Evolutionary conservation across 1,140 invertebrate genomes (phyloP), one percentile per base, ranked within the genome.

Genomic region (Whitmania pigra): DNA sequence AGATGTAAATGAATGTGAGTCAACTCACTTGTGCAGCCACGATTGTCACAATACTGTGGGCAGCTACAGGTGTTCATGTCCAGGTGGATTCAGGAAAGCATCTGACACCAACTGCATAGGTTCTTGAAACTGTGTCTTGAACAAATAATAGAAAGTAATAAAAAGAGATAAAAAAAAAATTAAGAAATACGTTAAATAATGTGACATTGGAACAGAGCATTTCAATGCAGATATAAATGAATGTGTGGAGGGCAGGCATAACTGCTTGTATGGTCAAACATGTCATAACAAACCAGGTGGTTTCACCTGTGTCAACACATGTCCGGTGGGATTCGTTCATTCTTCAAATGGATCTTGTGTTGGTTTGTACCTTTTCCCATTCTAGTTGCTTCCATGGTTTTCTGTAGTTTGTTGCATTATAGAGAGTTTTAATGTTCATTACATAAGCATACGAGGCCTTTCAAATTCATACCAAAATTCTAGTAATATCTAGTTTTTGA

Each of bases 251-350:
- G 77, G 75, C 43, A 67, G 54, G n/a, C 73, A 79, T 31, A 75
- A 78, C 40, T 82, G 81, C 76, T 53, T 73, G 22, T 22, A 29
- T 13, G 77, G 74, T 49, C 77, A 82, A 67, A 86, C 87, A 70
- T 94, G 92, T 81, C 86, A 89, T 60, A 94, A 94, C 77, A 90
- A 89, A 17, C 85, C 88, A 74, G 92, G 91, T 31, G 89, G 88
- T 75, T 93, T 90, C 79, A 85, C 87, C 71, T 94, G 91, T 81
- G 84, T 86, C 0, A 89, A 88, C 76, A 82, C 67, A 18, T 84
- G 83, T 77, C 80, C 78, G 20, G 25, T 73, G 27, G 83, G 83
- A 20, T 81, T 79, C 69, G 72, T 68, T 53, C 74, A 75, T 66
- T 70, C 63, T 18, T 53, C 49, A 13, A 78, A 78, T 72, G 80